Base-by-base conservation (phyloP, 1,140 invertebrate species). In the Proales similis region DNA sequence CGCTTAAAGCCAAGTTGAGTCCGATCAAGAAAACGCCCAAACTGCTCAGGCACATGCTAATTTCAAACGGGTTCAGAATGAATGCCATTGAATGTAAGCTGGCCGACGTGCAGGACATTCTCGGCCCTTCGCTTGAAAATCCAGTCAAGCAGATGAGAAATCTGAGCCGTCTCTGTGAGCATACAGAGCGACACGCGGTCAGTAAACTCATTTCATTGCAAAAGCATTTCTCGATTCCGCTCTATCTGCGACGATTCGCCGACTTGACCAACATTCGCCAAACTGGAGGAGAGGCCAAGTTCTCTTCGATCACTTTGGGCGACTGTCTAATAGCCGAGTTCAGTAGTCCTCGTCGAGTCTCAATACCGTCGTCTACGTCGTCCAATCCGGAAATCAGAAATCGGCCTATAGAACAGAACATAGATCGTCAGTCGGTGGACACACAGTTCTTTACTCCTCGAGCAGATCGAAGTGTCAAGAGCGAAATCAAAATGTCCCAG, bases 281-380 rank as follows among this genome's bases (percentile, higher is more conserved):
- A 24, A 42, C 36, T 42, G 14, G 29, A 2, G 45, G 32, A 14
- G 17, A n/a, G 2, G 45, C 39, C 45, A 9, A 42, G 11, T 57
- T 57, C 20, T 57, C 36, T 36, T 57, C 51, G 2, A 57, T 57
- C 14, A 57, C 33, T 14, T 36, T 42, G 7, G 51, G 51, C 7
- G 51, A 57, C 30, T 57, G 51, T 39, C 30, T 42, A n/a, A 24
- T 57, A 12, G 27, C 38, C 12, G 36, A 57, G 24, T 57, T 57
- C n/a, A n/a, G n/a, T n/a, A n/a, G n/a, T n/a, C n/a, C n/a, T n/a
- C n/a, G n/a, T n/a, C n/a, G n/a, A n/a, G n/a, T n/a, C n/a, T n/a
- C n/a, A n/a, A n/a, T n/a, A n/a, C n/a, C n/a, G n/a, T n/a, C n/a
- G n/a, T n/a, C n/a, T n/a, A n/a, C n/a, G n/a, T n/a, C n/a, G n/a